These are phyloP conservation scores for Sinopyrophorus schimmeli DNA, from an alignment of 2,888 invertebrate genomes.

Conservation along the genomic window DNA sequence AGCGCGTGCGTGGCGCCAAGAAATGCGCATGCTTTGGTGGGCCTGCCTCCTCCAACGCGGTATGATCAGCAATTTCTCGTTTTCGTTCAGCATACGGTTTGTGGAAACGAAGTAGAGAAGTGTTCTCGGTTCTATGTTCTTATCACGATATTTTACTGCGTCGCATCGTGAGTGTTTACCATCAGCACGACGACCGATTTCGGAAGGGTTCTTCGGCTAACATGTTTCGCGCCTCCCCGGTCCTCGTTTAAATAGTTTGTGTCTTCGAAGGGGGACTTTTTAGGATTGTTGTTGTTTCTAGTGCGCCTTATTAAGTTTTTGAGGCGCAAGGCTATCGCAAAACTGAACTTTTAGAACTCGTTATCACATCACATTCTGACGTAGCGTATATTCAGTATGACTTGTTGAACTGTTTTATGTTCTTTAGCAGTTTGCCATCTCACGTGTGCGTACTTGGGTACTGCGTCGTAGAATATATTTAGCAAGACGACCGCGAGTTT, in stretches of 20 bases:
- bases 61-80: slow-evolving; percentile 32
- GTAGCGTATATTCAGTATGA: slow-evolving; percentile 39
- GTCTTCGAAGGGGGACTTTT: too few relatives aligned
- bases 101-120: slow-evolving; percentile 37
- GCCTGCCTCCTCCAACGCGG: slow-evolving; percentile 46
- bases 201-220: too few relatives aligned
- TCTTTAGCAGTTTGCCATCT: slow-evolving; percentile 34
- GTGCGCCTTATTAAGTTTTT: slow-evolving; percentile 37
- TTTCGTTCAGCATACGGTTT: slow-evolving; percentile 39
- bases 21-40: slow-evolving; percentile 48
- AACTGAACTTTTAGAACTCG: slow-evolving; percentile 38
- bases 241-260: too few relatives aligned
- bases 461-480: slow-evolving; percentile 47
- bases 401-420: slow-evolving; percentile 43
- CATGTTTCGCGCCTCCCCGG: too few relatives aligned
- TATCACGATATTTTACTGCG: slow-evolving; percentile 35
- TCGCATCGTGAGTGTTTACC: slow-evolving; percentile 31
- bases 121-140: slow-evolving; percentile 19
- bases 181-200: neutral
- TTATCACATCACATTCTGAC: slow-evolving; percentile 38
- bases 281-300: slow-evolving; percentile 17
- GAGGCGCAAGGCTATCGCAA: slow-evolving; percentile 41
- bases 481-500: slow-evolving; percentile 35
- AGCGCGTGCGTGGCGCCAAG: slow-evolving; percentile 52
- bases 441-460: slow-evolving; percentile 37